Percentiles rank a stretch among this genome's conserved stretches.
Conservation (phyloP, 2,888 invertebrate species). For the Drosophila formosana region DNA sequence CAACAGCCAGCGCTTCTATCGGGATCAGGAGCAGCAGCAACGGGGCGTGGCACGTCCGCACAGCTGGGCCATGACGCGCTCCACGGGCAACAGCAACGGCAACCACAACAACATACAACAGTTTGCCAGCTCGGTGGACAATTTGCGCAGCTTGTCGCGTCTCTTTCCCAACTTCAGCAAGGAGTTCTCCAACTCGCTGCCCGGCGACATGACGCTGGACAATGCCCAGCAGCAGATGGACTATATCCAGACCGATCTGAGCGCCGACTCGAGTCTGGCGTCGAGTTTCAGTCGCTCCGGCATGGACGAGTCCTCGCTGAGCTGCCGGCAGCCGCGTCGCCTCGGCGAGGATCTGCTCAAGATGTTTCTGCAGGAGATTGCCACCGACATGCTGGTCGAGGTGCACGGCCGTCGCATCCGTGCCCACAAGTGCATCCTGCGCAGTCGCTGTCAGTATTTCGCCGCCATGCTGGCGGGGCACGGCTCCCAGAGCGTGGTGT, state of each 20-base stretch:
- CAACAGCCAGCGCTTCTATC: conserved; percentile 81
- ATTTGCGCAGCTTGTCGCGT: conserved; percentile 87
- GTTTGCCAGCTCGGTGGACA: conserved; percentile 87
- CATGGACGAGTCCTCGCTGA: conserved; percentile 86
- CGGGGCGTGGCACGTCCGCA: conserved; percentile 85
- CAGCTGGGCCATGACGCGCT: conserved; percentile 87
- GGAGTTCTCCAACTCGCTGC: conserved; percentile 85
- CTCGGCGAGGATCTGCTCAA: conserved; percentile 94
- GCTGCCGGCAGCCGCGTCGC: conserved; percentile 87
- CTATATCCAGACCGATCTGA: conserved; percentile 86
- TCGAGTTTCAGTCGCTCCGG: conserved; percentile 87
- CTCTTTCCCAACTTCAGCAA: conserved; percentile 88
- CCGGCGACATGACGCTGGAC: conserved; percentile 83
- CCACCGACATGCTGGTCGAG: conserved; percentile 94
- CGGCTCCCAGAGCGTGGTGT: conserved; percentile 93
- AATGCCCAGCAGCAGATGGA: conserved; percentile 79
- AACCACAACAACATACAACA: conserved; percentile 82
- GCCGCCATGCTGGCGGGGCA: conserved; percentile 95
- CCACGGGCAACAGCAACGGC: conserved; percentile 85
- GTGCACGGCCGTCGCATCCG: conserved; percentile 93
- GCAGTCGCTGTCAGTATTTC: conserved; percentile 96
- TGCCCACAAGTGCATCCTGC: conserved; percentile 96
- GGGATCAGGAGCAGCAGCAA: conserved; percentile 74
- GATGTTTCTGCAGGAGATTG: conserved; percentile 96
- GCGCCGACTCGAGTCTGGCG: conserved; percentile 87